Conservation (phyloP, 2,888 invertebrate species). For the Pandemis heparana region DNA sequence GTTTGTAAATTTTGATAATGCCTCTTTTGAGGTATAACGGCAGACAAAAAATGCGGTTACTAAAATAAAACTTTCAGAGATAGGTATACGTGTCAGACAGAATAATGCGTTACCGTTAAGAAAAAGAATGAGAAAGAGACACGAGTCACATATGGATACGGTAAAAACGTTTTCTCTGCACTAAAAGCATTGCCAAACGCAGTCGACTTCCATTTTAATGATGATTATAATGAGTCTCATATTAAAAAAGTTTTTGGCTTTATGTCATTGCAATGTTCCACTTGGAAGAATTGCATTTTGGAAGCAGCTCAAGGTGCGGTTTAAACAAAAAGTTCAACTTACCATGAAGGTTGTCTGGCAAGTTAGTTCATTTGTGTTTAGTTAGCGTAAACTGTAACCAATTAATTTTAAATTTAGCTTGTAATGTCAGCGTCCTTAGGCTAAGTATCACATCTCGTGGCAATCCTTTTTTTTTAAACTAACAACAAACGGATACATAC, state of each 20-base stretch:
- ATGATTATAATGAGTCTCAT: conserved; percentile 8
- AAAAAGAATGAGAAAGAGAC: not conserved
- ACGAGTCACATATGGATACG: not conserved
- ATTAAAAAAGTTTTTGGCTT: conserved; percentile 30
- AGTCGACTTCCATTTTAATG: conserved; percentile 11
- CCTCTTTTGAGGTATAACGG: not conserved
- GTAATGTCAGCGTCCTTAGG: not conserved
- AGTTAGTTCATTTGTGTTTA: conserved; percentile 22
- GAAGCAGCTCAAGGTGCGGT: conserved; percentile 51
- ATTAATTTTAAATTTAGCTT: not conserved
- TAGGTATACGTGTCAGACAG: not conserved
- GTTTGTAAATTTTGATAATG: not conserved
- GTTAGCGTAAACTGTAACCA: conserved; percentile 14
- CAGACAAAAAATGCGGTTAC: not conserved
- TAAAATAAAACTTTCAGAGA: not conserved
- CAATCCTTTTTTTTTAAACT: not conserved
- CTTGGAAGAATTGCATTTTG: conserved; percentile 34
- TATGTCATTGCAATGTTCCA: conserved; percentile 30
- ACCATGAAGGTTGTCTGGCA: conserved; percentile 52
- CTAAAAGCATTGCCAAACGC: not conserved
- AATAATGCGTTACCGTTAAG: not conserved
- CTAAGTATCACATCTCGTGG: too few relatives aligned
- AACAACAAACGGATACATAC: not conserved
- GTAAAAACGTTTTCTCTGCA: conserved; percentile 5
- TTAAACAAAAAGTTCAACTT: conserved; percentile 45